Conservation (phyloP, 2,888 invertebrate genomes). For the Copidosoma aretas region DNA sequence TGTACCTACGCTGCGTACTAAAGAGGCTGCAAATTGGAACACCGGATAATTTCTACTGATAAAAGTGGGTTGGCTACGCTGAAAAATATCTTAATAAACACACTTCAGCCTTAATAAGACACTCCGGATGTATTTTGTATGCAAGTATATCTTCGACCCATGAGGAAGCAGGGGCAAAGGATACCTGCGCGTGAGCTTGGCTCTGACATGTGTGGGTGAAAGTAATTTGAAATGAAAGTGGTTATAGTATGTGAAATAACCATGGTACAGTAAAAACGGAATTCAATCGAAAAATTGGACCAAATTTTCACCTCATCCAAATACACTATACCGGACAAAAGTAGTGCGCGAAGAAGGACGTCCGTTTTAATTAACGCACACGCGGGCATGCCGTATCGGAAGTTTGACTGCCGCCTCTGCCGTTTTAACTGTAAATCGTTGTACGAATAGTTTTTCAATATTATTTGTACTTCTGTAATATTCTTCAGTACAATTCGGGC, state of each 20-base stretch:
- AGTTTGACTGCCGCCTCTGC: too few relatives aligned
- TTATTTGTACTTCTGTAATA: too few relatives aligned
- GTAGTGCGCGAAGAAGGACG: not conserved
- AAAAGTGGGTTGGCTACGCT: constrained; percentile 38
- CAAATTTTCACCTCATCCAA: constrained; percentile 7
- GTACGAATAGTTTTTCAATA: too few relatives aligned
- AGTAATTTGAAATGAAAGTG: constrained; percentile 18
- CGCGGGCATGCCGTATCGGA: too few relatives aligned
- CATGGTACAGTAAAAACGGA: not conserved
- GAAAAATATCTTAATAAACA: constrained; percentile 35
- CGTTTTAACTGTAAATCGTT: constrained; percentile 5
- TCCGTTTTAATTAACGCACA: too few relatives aligned
- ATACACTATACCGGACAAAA: not conserved
- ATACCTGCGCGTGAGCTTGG: not conserved
- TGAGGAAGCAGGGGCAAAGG: too few relatives aligned
- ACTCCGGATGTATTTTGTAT: not conserved
- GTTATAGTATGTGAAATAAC: not conserved
- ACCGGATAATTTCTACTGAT: not conserved
- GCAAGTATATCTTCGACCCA: constrained; percentile 28
- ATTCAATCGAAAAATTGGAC: constrained; percentile 3
- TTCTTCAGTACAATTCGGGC: too few relatives aligned
- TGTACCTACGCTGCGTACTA: constrained; percentile 25
- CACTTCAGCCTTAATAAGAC: not conserved
- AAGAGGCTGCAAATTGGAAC: constrained; percentile 32
- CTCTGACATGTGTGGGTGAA: constrained; percentile 17